Evolutionary conservation across 2,888 invertebrate genomes (phyloP).

Genomic region (Pyralis farinalis): DNA sequence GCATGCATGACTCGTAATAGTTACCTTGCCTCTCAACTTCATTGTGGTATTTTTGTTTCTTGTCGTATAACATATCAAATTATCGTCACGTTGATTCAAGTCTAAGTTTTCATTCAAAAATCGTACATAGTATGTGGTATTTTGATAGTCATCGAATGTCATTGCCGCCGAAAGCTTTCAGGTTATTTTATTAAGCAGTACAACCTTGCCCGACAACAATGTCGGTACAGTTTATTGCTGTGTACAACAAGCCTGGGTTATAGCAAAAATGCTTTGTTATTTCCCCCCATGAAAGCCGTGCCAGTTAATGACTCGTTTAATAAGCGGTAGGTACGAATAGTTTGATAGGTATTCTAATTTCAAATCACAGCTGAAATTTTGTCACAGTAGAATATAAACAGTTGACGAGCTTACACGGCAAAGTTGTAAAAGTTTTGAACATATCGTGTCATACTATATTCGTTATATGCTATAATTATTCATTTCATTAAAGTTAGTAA

Average conservation of each 20-base stretch:
- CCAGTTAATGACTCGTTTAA: constrained; percentile 23
- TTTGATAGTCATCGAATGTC: neutral
- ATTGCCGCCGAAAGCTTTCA: constrained; percentile 19
- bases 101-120: constrained; percentile 1
- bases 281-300: constrained; percentile 18
- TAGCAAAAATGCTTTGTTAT: constrained; percentile 21
- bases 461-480: constrained; percentile 5
- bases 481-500: constrained; percentile 11
- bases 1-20: no score
- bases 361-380: constrained; percentile 27
- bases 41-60: no score
- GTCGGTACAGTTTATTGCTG: constrained; percentile 16
- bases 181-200: constrained; percentile 21
- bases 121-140: neutral
- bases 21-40: no score
- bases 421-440: constrained; percentile 15
- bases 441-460: constrained; percentile 4
- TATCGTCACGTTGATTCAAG: neutral
- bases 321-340: no score
- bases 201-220: constrained; percentile 14
- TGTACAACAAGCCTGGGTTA: constrained; percentile 15
- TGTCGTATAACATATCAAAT: neutral
- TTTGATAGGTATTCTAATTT: neutral
- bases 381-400: constrained; percentile 51
- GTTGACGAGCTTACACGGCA: constrained; percentile 50